Percentiles rank a stretch among this genome's conserved stretches.
phyloP scores from a whole-genome alignment of 1,140 invertebrate genomes.

The Stegodyphus dumicola region DNA sequence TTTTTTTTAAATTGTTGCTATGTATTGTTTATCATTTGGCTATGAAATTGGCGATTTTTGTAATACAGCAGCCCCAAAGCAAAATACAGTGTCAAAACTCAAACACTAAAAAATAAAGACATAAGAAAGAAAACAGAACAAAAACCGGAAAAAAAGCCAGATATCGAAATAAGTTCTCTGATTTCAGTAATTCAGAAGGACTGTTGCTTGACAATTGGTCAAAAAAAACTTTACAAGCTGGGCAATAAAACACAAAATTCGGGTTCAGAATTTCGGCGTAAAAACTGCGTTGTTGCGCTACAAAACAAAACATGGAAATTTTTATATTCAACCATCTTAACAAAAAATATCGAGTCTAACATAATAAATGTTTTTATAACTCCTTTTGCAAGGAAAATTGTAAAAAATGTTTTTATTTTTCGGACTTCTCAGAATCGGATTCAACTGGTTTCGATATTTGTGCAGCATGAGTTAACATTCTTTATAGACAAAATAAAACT shows the following conservation, averaged over 20 bases:
- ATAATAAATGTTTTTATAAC: conserved; percentile 15
- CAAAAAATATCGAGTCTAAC: conserved; percentile 36
- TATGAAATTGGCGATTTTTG: conserved; percentile 20
- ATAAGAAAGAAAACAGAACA: not conserved
- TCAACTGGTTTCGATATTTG: not conserved
- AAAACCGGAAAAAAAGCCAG: not conserved
- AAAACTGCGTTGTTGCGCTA: conserved; percentile 11
- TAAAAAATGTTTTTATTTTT: no score
- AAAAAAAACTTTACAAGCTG: conserved; percentile 28
- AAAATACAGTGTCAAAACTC: conserved; percentile 8
- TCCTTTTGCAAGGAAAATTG: not conserved
- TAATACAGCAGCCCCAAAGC: not conserved
- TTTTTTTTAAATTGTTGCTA: not conserved
- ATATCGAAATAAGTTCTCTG: conserved; percentile 21
- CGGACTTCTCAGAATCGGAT: no score
- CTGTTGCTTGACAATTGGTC: conserved; percentile 20
- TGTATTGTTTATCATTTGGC: conserved; percentile 10
- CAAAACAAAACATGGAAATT: conserved; percentile 28
- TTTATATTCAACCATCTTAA: conserved; percentile 36
- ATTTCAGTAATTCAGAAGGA: conserved; percentile 39
- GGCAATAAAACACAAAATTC: conserved; percentile 29
- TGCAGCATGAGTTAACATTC: no score
- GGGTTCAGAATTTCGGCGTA: no score
- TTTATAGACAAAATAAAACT: no score
- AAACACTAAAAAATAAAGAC: not conserved